phyloP scores from a whole-genome alignment of 2,113 vertebrate genomes.

The Dendrocopos noguchii region DNA sequence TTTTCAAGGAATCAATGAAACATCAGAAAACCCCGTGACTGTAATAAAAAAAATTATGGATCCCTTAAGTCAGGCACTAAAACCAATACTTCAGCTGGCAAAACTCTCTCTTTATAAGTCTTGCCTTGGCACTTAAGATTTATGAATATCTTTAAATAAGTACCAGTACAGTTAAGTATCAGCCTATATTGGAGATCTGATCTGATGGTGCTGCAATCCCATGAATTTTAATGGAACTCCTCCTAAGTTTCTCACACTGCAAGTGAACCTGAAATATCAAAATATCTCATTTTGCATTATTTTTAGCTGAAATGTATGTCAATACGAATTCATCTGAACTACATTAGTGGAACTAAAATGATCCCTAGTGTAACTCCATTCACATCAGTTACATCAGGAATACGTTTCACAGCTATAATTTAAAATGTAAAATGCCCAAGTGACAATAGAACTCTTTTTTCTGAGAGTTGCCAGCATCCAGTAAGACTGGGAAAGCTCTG shows the following conservation, averaged over 20 bases:
- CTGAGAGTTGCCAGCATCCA: not conserved
- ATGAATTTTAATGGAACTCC: conserved; percentile 17
- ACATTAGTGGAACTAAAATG: conserved; percentile 13
- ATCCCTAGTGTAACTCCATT: conserved; percentile 8
- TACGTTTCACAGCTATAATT: not conserved
- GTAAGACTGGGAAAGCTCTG: not conserved
- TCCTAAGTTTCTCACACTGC: conserved; percentile 3
- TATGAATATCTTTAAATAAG: not conserved
- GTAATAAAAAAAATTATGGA: not conserved
- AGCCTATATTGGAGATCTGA: not conserved
- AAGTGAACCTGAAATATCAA: conserved; percentile 18
- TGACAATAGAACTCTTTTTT: not conserved
- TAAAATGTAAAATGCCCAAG: not conserved
- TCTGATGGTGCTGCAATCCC: not conserved
- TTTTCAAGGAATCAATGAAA: not conserved
- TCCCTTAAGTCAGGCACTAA: not conserved
- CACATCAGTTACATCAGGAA: conserved; percentile 8
- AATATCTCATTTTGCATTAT: conserved; percentile 39
- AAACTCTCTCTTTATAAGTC: not conserved
- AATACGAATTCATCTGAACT: conserved; percentile 42
- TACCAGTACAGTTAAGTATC: not conserved
- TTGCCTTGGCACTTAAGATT: not conserved
- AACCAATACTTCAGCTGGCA: not conserved
- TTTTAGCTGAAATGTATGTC: conserved; percentile 61
- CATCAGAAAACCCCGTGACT: not conserved